Conservation (phyloP, 2,888 invertebrate species). For the Zonitis immaculata region DNA sequence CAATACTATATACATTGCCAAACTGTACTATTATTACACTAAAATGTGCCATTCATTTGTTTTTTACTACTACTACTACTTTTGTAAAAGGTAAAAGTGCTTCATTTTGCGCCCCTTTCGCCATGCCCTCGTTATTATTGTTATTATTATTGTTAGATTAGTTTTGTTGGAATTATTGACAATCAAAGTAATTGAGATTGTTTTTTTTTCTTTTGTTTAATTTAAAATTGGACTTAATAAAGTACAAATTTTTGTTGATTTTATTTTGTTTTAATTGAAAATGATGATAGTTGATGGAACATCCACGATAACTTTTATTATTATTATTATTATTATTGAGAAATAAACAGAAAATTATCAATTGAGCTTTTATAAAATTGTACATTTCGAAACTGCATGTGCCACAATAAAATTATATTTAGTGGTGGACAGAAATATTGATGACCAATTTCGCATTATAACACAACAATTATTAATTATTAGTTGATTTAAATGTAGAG, state of each 20-base stretch:
- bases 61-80: too few species aligned
- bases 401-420: conserved; percentile 27
- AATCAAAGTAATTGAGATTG: conserved; percentile 13
- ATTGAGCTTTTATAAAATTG: conserved; percentile 29
- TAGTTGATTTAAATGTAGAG: conserved; percentile 33
- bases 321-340: too few species aligned
- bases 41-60: too few species aligned
- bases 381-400: conserved; percentile 35
- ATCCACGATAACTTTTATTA: too few species aligned
- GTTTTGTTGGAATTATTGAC: too few species aligned
- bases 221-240: not conserved
- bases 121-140: too few species aligned
- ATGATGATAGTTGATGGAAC: conserved; percentile 28
- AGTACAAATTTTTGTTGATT: conserved; percentile 14
- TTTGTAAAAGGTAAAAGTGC: too few species aligned
- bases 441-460: conserved; percentile 44
- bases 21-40: too few species aligned
- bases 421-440: conserved; percentile 35
- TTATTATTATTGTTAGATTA: too few species aligned
- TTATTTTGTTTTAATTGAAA: conserved; percentile 4
- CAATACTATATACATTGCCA: too few species aligned
- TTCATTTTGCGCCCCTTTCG: too few species aligned
- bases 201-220: not conserved
- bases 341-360: too few species aligned
- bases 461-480: conserved; percentile 6